A percentile compares a stretch with the other conserved stretches of the same genome.
Evolutionary conservation across 2,797 vertebrate species (phyloP).

Genomic region (Chromobotia macracanthus): DNA sequence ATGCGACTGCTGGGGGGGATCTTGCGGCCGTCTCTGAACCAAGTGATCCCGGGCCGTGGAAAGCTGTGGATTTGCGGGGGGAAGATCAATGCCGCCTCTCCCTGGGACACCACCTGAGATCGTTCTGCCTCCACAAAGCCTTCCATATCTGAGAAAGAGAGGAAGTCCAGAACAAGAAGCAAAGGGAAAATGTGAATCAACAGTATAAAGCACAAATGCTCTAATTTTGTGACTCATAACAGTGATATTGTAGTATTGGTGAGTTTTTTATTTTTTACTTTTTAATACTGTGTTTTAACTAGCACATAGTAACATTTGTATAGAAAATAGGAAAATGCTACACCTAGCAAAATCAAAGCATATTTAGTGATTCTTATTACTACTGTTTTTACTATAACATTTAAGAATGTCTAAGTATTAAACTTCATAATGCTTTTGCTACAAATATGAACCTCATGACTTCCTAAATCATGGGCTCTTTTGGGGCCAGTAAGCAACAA

Average conservation of each 20-base stretch:
- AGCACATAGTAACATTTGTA: too few relatives aligned
- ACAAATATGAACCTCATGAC: neutral
- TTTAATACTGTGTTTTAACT: neutral
- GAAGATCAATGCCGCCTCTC: conserved; percentile 86
- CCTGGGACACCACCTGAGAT: conserved; percentile 88
- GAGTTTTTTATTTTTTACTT: too few relatives aligned
- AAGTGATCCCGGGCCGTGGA: conserved; percentile 94
- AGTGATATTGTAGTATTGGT: too few relatives aligned
- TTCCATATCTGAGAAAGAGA: conserved; percentile 86
- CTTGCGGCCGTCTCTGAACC: conserved; percentile 96
- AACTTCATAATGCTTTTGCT: too few relatives aligned
- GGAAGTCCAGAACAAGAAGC: conserved; percentile 17
- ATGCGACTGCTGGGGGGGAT: conserved; percentile 96
- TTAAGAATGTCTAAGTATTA: too few relatives aligned
- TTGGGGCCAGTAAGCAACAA: too few relatives aligned
- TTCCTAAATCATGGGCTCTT: neutral
- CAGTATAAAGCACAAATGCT: conserved; percentile 19
- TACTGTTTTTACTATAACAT: too few relatives aligned
- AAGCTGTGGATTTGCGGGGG: conserved; percentile 93
- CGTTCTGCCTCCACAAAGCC: conserved; percentile 88
- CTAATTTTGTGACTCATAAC: too few relatives aligned
- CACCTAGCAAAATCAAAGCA: too few relatives aligned
- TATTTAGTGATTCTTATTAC: too few relatives aligned
- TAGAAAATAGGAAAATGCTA: too few relatives aligned
- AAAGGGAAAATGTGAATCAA: conserved; percentile 5